Conservation (phyloP, 2,113 vertebrate genomes). For the Entosphenus tridentatus region DNA sequence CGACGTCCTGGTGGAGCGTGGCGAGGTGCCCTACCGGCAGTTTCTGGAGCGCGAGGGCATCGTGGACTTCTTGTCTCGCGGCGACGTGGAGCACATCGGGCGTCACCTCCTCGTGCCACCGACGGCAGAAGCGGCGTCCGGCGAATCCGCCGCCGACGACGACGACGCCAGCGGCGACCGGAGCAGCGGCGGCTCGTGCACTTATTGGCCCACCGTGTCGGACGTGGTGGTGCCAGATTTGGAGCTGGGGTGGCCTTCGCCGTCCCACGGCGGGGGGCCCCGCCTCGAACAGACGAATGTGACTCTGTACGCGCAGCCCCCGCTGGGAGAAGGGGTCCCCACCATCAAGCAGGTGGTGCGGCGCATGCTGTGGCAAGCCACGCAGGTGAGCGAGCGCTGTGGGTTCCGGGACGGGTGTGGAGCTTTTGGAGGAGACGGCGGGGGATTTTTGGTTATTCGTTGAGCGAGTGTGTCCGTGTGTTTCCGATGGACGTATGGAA, state of each 20-base stretch:
- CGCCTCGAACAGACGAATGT: conserved; percentile 42
- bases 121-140: conserved; percentile 19
- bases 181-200: conserved; percentile 36
- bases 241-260: conserved; percentile 71
- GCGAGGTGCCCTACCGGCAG: conserved; percentile 44
- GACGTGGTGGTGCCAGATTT: conserved; percentile 68
- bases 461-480: no score
- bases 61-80: conserved; percentile 49
- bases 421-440: no score
- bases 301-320: conserved; percentile 65
- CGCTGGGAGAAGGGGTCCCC: conserved; percentile 40
- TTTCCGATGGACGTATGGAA: no score
- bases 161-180: conserved; percentile 19
- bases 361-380: conserved; percentile 61
- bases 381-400: conserved; percentile 37
- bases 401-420: no score
- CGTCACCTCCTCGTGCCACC: conserved; percentile 3
- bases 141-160: conserved; percentile 18
- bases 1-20: conserved; percentile 45
- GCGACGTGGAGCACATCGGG: neutral
- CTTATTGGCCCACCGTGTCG: conserved; percentile 75
- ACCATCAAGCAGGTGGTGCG: conserved; percentile 79
- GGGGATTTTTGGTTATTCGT: no score
- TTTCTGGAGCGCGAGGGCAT: conserved; percentile 40
- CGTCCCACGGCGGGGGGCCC: conserved; percentile 22